Evolutionary conservation across 2,113 vertebrate genomes (phyloP).

Genomic region (Procapra przewalskii): DNA sequence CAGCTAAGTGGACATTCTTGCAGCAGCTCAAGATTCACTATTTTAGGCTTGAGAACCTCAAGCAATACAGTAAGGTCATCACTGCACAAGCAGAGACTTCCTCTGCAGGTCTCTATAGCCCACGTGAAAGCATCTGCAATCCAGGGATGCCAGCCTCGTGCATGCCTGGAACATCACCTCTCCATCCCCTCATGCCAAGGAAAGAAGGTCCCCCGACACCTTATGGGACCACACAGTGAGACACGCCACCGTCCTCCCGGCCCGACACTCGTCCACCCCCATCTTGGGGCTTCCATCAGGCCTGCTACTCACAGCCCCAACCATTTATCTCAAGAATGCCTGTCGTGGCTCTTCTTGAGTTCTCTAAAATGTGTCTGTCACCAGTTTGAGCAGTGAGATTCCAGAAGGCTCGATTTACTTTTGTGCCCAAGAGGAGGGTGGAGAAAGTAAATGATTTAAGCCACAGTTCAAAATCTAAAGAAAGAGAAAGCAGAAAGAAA

Average conservation of each 20-base stretch:
- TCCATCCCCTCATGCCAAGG: no score
- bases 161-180: rapidly evolving
- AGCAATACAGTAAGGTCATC: neutral
- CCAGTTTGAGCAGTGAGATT: neutral
- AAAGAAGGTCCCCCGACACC: neutral
- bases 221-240: neutral
- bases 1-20: neutral
- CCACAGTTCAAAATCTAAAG: neutral
- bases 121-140: no score
- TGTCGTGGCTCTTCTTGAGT: no score
- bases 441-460: neutral
- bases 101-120: neutral
- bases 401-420: neutral
- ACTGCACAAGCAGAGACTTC: neutral
- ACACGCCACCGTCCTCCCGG: rapidly evolving
- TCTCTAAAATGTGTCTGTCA: neutral
- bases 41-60: neutral
- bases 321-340: neutral
- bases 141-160: rapidly evolving
- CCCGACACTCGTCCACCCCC: neutral
- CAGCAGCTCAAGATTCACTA: neutral
- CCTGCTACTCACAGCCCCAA: neutral
- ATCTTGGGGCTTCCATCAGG: neutral
- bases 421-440: neutral
- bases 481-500: neutral